Evolutionary conservation across 2,797 vertebrate genomes (phyloP).

Genomic region (Coilia nasus): DNA sequence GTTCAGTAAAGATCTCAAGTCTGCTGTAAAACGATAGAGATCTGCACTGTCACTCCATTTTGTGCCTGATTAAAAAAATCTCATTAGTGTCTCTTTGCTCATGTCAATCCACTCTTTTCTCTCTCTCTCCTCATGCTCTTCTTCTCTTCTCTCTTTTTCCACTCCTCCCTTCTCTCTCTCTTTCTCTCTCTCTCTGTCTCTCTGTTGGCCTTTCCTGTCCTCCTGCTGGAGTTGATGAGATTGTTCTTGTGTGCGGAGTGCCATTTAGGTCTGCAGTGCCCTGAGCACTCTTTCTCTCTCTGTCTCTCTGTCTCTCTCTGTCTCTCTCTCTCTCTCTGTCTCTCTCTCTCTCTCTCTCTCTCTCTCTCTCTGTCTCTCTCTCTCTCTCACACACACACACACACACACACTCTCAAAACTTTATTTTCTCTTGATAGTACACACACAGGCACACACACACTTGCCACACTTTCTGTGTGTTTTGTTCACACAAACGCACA

Average conservation of each 20-base stretch:
- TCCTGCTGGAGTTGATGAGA: conserved; percentile 50
- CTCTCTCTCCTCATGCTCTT: neutral
- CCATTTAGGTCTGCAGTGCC: conserved; percentile 42
- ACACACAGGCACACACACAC: too few relatives aligned
- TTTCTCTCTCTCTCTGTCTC: conserved; percentile 51
- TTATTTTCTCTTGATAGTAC: too few relatives aligned
- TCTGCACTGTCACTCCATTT: neutral
- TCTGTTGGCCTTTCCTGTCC: conserved; percentile 55
- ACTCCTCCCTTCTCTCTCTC: too few relatives aligned
- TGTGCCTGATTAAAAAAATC: neutral
- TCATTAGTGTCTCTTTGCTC: neutral
- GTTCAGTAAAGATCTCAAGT: neutral
- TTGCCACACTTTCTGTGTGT: too few relatives aligned
- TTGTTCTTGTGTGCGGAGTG: conserved; percentile 54
- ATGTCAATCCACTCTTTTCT: neutral
- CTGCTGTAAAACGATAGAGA: neutral
- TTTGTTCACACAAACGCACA: too few relatives aligned
- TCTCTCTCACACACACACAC: too few relatives aligned
- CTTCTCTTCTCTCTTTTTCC: too few relatives aligned
- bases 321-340: too few relatives aligned
- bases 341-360: too few relatives aligned
- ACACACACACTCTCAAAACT: too few relatives aligned
- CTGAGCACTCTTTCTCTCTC: neutral
- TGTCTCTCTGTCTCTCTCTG: neutral
- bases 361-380: too few relatives aligned